Evolutionary conservation across 2,113 vertebrate species (phyloP).

Genomic region (Megalops atlanticus): DNA sequence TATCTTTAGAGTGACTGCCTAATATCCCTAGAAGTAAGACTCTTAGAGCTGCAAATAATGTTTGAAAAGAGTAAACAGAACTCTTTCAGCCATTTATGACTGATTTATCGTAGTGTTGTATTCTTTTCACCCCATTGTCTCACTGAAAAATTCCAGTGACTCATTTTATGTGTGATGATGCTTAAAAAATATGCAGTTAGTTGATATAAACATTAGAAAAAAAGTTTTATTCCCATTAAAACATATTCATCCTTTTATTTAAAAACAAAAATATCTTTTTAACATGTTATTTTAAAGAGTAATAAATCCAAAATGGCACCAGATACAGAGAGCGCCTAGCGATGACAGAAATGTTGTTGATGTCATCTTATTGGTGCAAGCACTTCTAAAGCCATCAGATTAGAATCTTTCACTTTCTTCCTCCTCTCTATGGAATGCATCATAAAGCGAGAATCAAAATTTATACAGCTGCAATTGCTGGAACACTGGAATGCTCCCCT

Average conservation of each 20-base stretch:
- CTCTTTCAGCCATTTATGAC: no score
- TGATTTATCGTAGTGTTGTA: no score
- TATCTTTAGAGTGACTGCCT: no score
- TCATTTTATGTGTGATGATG: no score
- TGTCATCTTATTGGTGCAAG: conserved; percentile 24
- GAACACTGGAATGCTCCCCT: conserved; percentile 16
- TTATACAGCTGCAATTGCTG: conserved; percentile 35
- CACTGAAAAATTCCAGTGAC: no score
- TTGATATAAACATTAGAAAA: no score
- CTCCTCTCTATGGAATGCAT: conserved; percentile 23
- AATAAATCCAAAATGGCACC: conserved; percentile 50
- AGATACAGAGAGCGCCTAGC: conserved; percentile 50
- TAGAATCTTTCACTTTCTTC: background rate
- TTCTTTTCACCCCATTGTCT: no score
- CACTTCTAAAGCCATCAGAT: background rate
- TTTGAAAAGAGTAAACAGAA: no score
- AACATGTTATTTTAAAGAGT: conserved; percentile 41
- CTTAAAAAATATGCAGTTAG: no score
- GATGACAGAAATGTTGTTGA: conserved; percentile 30
- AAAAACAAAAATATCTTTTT: conserved; percentile 60
- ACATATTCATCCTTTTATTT: conserved; percentile 48
- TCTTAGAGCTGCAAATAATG: no score
- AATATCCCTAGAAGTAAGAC: no score
- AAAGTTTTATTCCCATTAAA: no score
- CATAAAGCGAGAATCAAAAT: conserved; percentile 31